A percentile compares a stretch with the other conserved stretches of the same genome.
Evolutionary conservation across 2,888 invertebrate species (phyloP).

Genomic region (Serripes groenlandicus): DNA sequence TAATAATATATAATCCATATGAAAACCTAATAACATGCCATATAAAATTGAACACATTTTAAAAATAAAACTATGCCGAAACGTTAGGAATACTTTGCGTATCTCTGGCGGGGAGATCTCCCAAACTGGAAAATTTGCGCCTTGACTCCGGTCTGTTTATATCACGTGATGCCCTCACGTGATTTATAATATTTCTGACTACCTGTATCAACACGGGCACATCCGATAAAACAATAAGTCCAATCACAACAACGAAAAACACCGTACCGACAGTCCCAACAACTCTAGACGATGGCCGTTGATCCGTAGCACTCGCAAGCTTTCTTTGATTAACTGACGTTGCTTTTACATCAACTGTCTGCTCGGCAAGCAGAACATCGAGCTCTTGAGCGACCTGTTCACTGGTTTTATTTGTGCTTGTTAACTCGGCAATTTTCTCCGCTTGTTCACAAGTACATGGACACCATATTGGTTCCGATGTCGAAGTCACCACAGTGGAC

Average conservation of each 20-base stretch:
- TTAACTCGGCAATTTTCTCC: slow-evolving; percentile 13
- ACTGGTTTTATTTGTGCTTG: slow-evolving; percentile 34
- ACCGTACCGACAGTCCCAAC: slow-evolving; percentile 29
- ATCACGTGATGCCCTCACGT: no score
- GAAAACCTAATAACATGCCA: no score
- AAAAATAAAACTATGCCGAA: no score
- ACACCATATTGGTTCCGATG: slow-evolving; percentile 31
- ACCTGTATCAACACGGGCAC: no score
- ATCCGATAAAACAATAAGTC: no score
- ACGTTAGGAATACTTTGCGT: no score
- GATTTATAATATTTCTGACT: no score
- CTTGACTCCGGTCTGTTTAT: no score
- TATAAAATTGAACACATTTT: no score
- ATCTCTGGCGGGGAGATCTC: no score
- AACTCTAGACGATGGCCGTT: slow-evolving; percentile 22
- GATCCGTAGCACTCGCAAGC: slow-evolving; percentile 16
- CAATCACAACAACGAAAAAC: slow-evolving; percentile 12
- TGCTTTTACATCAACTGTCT: slow-evolving; percentile 16
- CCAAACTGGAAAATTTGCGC: no score
- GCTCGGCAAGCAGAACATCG: slow-evolving; percentile 6
- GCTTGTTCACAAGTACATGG: slow-evolving; percentile 35
- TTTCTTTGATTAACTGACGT: slow-evolving; percentile 22
- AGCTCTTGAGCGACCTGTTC: slow-evolving; percentile 32
- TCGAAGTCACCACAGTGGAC: not conserved
- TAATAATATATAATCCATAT: no score